phyloP scores from a whole-genome alignment of 2,113 vertebrate species.

The Epinephelus cyanopodus region DNA sequence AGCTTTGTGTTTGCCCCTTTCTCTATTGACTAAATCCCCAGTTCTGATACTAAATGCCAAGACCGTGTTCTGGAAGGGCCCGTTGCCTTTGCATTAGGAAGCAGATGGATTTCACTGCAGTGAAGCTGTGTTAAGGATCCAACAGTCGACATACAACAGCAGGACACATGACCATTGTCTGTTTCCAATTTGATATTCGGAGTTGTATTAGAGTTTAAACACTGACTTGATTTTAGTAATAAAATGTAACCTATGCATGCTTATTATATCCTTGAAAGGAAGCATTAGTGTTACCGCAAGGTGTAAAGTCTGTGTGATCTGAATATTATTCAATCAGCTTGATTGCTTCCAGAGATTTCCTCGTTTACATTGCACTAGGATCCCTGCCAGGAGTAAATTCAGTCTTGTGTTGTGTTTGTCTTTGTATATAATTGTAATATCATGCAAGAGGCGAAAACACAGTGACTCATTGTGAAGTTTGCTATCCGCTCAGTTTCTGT shows the following conservation, averaged over 20 bases:
- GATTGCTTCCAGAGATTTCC: background rate
- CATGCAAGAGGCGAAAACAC: background rate
- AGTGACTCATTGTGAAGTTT: slow-evolving; percentile 15
- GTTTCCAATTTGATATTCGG: background rate
- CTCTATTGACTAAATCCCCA: slow-evolving; percentile 36
- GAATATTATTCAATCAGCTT: background rate
- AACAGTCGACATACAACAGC: background rate
- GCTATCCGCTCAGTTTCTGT: slow-evolving; percentile 3
- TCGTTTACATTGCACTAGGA: background rate
- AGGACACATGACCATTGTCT: background rate
- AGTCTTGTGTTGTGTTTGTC: background rate
- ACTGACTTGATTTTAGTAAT: background rate
- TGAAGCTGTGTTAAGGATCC: background rate
- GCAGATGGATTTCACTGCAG: background rate
- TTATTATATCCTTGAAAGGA: background rate
- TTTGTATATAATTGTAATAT: slow-evolving; percentile 14
- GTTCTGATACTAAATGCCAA: slow-evolving; percentile 33
- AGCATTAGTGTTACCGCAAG: background rate
- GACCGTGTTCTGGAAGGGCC: background rate
- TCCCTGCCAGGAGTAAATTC: background rate
- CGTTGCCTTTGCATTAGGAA: slow-evolving; percentile 22
- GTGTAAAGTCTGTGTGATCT: background rate
- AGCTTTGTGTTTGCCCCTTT: slow-evolving; percentile 53
- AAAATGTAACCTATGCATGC: background rate
- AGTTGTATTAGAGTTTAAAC: background rate